Percentiles rank a stretch among this genome's conserved stretches.
These are phyloP conservation scores for Nasua narica DNA, from an alignment of 2,797 vertebrate genomes.

Conservation along the genomic window DNA sequence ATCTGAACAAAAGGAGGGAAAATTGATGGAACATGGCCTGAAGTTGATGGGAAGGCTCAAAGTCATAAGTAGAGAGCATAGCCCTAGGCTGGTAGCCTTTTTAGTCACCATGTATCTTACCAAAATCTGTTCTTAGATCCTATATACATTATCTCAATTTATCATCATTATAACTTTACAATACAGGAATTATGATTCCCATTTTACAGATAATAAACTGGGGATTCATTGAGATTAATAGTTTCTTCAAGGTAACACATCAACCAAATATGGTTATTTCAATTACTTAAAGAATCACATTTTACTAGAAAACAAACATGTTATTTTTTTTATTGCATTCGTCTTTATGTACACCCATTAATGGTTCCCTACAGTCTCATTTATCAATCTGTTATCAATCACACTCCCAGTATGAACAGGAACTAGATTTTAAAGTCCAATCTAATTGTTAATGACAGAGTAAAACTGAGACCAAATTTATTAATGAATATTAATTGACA, in stretches of 20 bases:
- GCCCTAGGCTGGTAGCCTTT: too few relatives aligned
- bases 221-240: not conserved
- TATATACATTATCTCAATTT: not conserved
- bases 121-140: not conserved
- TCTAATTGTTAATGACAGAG: not conserved
- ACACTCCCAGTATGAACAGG: not conserved
- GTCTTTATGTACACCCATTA: not conserved
- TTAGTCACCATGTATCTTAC: not conserved
- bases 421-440: not conserved
- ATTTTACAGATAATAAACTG: not conserved
- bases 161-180: not conserved
- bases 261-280: not conserved
- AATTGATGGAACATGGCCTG: not conserved
- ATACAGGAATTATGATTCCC: not conserved
- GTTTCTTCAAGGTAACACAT: not conserved
- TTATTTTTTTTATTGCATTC: not conserved
- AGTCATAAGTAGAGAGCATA: not conserved
- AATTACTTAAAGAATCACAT: not conserved
- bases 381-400: not conserved
- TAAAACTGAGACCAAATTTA: not conserved
- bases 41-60: not conserved
- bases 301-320: not conserved
- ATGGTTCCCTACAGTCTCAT: not conserved
- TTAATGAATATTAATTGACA: not conserved
- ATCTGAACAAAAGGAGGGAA: not conserved